phyloP scores from a whole-genome alignment of 2,113 vertebrate genomes.

The Takifugu bimaculatus region DNA sequence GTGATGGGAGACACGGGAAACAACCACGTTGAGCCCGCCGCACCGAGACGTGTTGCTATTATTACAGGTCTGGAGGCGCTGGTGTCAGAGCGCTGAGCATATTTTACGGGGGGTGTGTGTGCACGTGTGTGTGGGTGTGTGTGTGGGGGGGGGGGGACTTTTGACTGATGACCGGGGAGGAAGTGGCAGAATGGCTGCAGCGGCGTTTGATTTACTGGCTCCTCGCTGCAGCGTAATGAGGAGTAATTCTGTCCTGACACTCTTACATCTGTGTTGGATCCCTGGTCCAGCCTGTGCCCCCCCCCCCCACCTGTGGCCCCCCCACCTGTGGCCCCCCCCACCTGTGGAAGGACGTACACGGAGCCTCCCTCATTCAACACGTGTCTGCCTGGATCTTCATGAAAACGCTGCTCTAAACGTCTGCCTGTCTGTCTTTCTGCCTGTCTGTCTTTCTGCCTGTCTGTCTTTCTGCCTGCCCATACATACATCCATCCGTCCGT shows the following conservation, averaged over 20 bases:
- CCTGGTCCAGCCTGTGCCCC: constrained; percentile 21
- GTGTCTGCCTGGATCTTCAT: too few species aligned
- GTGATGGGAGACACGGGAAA: constrained; percentile 52
- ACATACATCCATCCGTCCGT: too few species aligned
- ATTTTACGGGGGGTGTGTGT: constrained; percentile 39
- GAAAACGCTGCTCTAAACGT: too few species aligned
- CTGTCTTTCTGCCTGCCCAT: too few species aligned
- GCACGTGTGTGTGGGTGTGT: too few species aligned
- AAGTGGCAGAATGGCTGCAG: constrained; percentile 59
- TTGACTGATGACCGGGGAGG: constrained; percentile 69
- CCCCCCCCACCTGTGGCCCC: constrained; percentile 37
- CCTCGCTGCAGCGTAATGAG: constrained; percentile 72
- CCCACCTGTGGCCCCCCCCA: constrained; percentile 2
- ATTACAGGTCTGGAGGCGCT: constrained; percentile 68
- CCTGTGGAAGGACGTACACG: too few species aligned
- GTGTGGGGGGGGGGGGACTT: constrained; percentile 31
- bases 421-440: too few species aligned
- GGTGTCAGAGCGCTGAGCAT: constrained; percentile 61
- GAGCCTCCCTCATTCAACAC: too few species aligned
- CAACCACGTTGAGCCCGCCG: constrained; percentile 65
- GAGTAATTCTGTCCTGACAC: constrained; percentile 76
- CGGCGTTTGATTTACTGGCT: constrained; percentile 74
- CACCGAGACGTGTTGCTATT: constrained; percentile 68
- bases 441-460: too few species aligned
- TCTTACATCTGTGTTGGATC: constrained; percentile 42